Evolutionary conservation across 2,888 invertebrate genomes (phyloP).

Genomic region (Phyto melanocephala): DNA sequence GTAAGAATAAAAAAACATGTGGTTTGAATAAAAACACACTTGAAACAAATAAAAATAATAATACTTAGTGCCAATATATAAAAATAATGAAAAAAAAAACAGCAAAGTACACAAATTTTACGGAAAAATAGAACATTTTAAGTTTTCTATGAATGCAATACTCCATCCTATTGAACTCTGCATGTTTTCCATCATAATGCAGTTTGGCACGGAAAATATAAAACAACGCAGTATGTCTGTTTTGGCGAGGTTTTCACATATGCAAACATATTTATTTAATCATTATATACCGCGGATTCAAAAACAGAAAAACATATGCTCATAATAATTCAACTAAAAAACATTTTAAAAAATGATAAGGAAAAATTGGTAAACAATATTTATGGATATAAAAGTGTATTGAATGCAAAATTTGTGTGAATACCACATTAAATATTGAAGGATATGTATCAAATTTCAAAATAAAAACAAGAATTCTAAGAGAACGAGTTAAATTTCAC

Average conservation of each 20-base stretch:
- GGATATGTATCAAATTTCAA: neutral
- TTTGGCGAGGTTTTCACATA: neutral
- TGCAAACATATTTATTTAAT: slow-evolving; percentile 11
- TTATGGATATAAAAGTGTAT: neutral
- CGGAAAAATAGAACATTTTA: neutral
- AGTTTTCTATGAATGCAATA: neutral
- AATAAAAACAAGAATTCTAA: neutral
- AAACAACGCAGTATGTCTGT: neutral
- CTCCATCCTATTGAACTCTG: neutral
- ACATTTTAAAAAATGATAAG: neutral
- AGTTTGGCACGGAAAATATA: slow-evolving; percentile 1
- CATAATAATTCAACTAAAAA: neutral
- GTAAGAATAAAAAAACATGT: no score
- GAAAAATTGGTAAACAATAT: neutral
- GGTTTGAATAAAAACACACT: no score
- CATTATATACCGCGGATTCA: neutral
- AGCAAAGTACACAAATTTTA: neutral
- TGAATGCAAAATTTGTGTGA: slow-evolving; percentile 6
- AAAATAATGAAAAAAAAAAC: neutral
- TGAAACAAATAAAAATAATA: no score
- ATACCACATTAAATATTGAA: neutral
- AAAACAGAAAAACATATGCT: slow-evolving; percentile 4
- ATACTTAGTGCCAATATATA: slow-evolving; percentile 1
- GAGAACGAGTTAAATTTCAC: neutral
- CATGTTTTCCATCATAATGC: neutral